Evolutionary conservation across 92 coral and sea anemone genomes (phyloP).

Genomic region (Heliopora coerulea): DNA sequence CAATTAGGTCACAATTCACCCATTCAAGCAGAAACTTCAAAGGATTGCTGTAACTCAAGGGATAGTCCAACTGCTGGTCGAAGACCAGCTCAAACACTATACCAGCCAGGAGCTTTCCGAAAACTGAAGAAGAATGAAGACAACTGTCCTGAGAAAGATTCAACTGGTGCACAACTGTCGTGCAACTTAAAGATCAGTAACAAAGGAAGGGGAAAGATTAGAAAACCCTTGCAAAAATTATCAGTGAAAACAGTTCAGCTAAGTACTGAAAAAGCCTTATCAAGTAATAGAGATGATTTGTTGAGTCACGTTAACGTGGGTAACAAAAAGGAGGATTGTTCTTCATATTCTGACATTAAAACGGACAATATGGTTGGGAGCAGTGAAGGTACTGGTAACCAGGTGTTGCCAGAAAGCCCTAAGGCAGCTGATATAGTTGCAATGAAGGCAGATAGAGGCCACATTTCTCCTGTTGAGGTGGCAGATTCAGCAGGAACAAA

Average conservation of each 20-base stretch:
- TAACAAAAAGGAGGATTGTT: no score
- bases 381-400: no score
- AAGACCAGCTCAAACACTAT: slow-evolving; percentile 74
- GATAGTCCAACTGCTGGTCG: slow-evolving; percentile 19
- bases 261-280: background rate
- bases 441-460: no score
- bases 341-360: no score
- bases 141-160: background rate
- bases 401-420: no score
- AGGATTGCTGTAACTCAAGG: background rate
- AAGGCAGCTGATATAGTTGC: no score
- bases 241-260: background rate
- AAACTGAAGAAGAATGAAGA: slow-evolving; percentile 20
- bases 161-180: background rate
- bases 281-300: background rate
- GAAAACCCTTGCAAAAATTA: background rate
- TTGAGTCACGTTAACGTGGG: background rate
- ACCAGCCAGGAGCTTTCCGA: slow-evolving; percentile 76
- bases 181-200: background rate
- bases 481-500: no score
- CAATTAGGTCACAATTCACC: background rate
- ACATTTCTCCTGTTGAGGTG: no score
- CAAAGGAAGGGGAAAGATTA: background rate
- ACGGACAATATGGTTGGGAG: no score
- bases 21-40: background rate